Base-by-base conservation (phyloP, 2,113 vertebrate species). In the Cynopterus brachyotis region DNA sequence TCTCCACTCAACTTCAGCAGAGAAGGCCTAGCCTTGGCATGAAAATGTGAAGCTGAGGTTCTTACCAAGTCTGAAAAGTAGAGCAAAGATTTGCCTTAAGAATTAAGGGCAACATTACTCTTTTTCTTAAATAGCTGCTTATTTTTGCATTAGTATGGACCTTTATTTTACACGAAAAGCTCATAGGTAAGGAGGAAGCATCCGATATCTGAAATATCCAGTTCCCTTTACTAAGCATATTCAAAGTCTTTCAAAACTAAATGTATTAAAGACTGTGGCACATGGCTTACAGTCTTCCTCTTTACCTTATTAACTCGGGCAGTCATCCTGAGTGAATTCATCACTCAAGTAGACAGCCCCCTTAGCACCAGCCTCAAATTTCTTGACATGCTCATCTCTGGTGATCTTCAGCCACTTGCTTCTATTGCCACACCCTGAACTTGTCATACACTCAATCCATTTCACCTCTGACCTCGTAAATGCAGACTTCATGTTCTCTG, bases 51-150 rank as follows among this genome's bases (percentile, higher is more conserved):
- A 88, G 28, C 28, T 95, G 17, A 82, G 30, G 53, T 96, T 85
- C 67, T 97, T 92, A 47, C 28, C 66, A 94, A 81, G 57, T 92
- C 72, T 66, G 40, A 89, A 94, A 87, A 78, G n/a, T 76, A 13
- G 45, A 80, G 37, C 42, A 88, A 84, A 94, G 40, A 62, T 87
- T 75, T 84, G 70, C 89, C 83, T 79, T 92, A 85, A 95, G 86
- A 90, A 67, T 96, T 60, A 94, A 87, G 60, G 60, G 40, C 64
- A 92, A 59, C 55, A 45, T 76, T 87, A 62, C 47, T 90, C 66
- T 79, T 96, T 93, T 95, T 96, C 83, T 93, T 90, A 76, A 91
- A 32, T 81, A 76, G 20, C 53, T 96, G 8, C 81, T 75, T 92
- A 5, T 35, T 73, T 94, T 60, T 94, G 35, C 11, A 70, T 70